These are phyloP conservation scores for Neosilurus mollespiculum DNA, from an alignment of 2,797 vertebrate species.

Conservation along the genomic window DNA sequence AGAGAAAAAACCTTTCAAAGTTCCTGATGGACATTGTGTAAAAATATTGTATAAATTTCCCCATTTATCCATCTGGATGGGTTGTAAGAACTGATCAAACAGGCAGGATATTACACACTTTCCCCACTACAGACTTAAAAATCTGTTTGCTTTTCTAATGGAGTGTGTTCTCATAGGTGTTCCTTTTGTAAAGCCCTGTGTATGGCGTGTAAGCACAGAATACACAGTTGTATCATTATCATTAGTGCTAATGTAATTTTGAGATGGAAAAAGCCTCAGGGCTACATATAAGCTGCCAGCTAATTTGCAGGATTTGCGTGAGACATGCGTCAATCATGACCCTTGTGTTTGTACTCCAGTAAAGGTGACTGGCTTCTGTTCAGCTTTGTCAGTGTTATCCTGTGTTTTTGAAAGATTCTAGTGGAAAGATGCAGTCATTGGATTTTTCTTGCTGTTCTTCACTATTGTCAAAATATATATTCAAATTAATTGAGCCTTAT, in stretches of 20 bases:
- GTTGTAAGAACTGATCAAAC: conserved; percentile 30
- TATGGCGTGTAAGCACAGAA: conserved; percentile 50
- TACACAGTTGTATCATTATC: conserved; percentile 71
- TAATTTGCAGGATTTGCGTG: conserved; percentile 55
- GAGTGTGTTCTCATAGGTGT: conserved; percentile 62
- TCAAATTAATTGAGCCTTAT: neutral
- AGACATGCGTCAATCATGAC: conserved; percentile 56
- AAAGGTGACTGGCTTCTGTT: neutral
- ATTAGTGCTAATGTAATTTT: conserved; percentile 74
- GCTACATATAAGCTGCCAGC: conserved; percentile 55
- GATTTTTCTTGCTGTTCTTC: neutral
- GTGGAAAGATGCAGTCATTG: neutral
- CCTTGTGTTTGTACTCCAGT: neutral
- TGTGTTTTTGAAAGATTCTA: neutral
- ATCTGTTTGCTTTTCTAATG: conserved; percentile 77
- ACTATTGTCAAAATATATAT: neutral
- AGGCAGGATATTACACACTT: conserved; percentile 32
- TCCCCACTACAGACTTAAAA: conserved; percentile 37
- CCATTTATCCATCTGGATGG: neutral
- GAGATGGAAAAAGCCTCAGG: conserved; percentile 75
- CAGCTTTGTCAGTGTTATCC: neutral
- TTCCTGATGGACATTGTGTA: neutral
- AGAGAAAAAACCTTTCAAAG: neutral
- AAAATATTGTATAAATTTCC: neutral
- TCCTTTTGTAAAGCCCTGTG: conserved; percentile 16